Base-by-base conservation (phyloP, 2,113 vertebrate species). In the Centrocercus urophasianus region DNA sequence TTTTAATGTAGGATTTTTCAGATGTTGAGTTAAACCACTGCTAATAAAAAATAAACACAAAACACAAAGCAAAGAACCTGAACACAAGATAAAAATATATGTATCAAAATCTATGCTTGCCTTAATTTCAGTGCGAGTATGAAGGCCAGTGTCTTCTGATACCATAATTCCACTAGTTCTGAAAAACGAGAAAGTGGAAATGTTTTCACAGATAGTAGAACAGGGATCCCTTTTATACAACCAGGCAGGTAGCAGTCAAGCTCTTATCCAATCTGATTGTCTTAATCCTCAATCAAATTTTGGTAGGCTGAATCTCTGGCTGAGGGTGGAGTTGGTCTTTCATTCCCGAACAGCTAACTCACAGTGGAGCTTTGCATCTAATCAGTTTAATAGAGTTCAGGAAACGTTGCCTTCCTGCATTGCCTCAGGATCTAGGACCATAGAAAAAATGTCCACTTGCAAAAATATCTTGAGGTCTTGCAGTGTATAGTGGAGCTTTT, bases 1-100 rank as follows among this genome's bases (percentile, higher is more conserved):
- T 83, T 94, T 93, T 93, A 65, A 81, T 86, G 40, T 36, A 56
- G 76, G 8, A 19, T 81, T 97, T 95, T 86, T 95, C 92, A 96
- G 93, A 86, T 95, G 86, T 82, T 93, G 32, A 81, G 56, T 91
- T 93, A 91, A 95, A 86, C 32, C 60, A 45, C 56, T 45, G 65
- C 20, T 86, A 95, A 88, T 95, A 86, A 81, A 83, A 89, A 71
- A 3, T 21, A 28, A 56, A 30, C 32, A 30, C 8, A 28, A 74
- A 94, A 73, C 54, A 87, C 52, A 74, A 67, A 90, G 71, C 20
- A 24, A 25, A 93, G 89, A 91, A 59, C 30, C 50, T 54, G 73
- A 90, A 72, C 38, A 65, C 17, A 52, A 50, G 71, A 50, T n/a
- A 77, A 36, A 85, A 87, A 16, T 60, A 32, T 17, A 28, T 54